Percentiles rank a stretch among this genome's conserved stretches.
These are phyloP conservation scores for Natator depressus DNA, from an alignment of 2,113 vertebrate species.

Conservation along the genomic window DNA sequence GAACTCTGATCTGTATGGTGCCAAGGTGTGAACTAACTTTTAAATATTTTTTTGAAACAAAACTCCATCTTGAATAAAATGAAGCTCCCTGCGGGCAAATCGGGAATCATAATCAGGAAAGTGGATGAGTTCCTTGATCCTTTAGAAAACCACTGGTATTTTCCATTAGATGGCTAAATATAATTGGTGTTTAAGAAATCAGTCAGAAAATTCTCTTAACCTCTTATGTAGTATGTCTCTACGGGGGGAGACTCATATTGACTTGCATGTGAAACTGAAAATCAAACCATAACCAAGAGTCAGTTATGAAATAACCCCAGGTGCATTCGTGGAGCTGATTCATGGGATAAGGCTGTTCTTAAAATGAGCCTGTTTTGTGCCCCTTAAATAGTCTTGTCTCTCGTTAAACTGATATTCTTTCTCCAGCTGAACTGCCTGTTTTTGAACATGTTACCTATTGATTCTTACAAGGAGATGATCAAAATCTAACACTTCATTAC, in stretches of 20 bases:
- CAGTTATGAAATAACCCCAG: not conserved
- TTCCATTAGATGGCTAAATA: not conserved
- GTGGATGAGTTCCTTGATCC: accelerated
- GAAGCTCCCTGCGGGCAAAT: not conserved
- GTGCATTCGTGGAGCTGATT: not conserved
- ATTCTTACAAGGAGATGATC: not conserved
- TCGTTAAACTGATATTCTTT: not conserved
- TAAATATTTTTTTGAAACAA: not conserved
- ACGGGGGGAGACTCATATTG: not conserved
- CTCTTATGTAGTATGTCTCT: not conserved
- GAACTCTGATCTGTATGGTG: slow-evolving; percentile 95
- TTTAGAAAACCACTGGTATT: not conserved
- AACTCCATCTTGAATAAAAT: not conserved
- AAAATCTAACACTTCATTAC: not conserved
- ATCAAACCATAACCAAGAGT: not conserved
- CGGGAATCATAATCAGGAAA: not conserved
- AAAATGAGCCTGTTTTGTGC: not conserved
- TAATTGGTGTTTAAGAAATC: not conserved
- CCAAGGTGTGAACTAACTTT: slow-evolving; percentile 83
- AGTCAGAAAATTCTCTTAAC: not conserved
- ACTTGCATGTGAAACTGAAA: not conserved
- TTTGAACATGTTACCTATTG: not conserved
- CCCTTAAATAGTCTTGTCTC: not conserved
- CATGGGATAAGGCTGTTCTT: not conserved
- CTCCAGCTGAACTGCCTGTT: not conserved